Evolutionary conservation across 2,797 vertebrate species (phyloP).

Genomic region (Thripadectes ignobilis): DNA sequence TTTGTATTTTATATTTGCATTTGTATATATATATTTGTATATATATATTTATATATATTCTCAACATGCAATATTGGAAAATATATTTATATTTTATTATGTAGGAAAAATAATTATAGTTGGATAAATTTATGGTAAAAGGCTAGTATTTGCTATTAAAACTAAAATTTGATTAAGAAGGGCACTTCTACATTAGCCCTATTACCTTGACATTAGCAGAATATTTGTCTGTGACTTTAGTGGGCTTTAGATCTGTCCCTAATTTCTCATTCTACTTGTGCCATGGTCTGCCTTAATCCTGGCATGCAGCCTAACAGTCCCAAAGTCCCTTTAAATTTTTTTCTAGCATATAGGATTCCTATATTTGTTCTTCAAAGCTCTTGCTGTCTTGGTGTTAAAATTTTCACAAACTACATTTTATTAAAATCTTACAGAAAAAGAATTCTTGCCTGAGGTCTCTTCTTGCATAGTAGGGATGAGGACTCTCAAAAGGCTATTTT

Average conservation of each 20-base stretch:
- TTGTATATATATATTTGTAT: neutral
- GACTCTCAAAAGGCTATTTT: neutral
- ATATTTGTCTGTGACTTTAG: neutral
- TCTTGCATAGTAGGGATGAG: neutral
- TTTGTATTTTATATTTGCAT: neutral
- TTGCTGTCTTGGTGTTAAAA: neutral
- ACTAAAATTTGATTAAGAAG: neutral
- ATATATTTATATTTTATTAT: neutral
- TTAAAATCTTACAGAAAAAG: neutral
- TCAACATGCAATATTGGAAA: neutral
- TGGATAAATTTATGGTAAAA: neutral
- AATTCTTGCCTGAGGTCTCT: neutral
- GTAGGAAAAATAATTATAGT: neutral
- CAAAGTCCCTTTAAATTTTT: neutral
- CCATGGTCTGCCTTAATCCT: neutral
- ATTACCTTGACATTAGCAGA: neutral
- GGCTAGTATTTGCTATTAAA: neutral
- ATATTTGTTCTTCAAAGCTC: neutral
- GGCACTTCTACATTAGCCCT: neutral
- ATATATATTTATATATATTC: neutral
- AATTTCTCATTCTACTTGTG: neutral
- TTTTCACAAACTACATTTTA: neutral
- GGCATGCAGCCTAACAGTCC: neutral
- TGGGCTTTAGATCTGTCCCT: neutral
- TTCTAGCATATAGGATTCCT: neutral